Percentiles rank a stretch among this genome's conserved stretches.
Conservation (phyloP, 2,113 vertebrate species). For the Oreocharis arfaki region DNA sequence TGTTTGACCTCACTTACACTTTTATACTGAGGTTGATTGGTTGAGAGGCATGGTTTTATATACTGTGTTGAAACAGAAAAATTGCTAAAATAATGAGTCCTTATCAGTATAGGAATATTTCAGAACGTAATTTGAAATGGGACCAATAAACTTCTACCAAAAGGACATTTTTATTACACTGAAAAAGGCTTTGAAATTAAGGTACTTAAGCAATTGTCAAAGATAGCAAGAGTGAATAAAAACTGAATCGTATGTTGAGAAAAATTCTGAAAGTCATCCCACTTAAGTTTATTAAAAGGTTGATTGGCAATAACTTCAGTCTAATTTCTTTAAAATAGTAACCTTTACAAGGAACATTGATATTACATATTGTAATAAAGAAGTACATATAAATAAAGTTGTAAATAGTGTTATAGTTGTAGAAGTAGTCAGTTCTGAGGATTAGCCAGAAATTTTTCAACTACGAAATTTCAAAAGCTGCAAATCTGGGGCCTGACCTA, state of each 20-base stretch:
- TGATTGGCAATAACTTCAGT: constrained; percentile 65
- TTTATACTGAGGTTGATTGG: constrained; percentile 61
- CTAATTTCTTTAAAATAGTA: constrained; percentile 63
- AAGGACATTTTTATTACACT: constrained; percentile 59
- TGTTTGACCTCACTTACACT: constrained; percentile 67
- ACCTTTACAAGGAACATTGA: constrained; percentile 60
- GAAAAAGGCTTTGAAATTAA: constrained; percentile 46
- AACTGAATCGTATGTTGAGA: background rate
- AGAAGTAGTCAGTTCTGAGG: constrained; percentile 46
- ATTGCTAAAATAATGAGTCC: constrained; percentile 44
- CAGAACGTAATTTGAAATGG: constrained; percentile 47
- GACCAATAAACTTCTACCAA: constrained; percentile 60
- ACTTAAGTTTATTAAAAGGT: constrained; percentile 52
- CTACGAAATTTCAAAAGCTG: constrained; percentile 31
- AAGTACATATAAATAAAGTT: constrained; percentile 58
- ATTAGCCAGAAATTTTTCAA: constrained; percentile 42
- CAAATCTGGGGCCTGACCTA: background rate
- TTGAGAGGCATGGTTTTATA: constrained; percentile 67
- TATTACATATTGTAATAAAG: constrained; percentile 68
- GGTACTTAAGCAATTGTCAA: constrained; percentile 21
- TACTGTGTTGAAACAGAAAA: constrained; percentile 63
- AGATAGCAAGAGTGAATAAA: constrained; percentile 14
- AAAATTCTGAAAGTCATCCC: constrained; percentile 47
- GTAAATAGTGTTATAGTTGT: constrained; percentile 51
- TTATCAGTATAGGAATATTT: constrained; percentile 46